phyloP scores from a whole-genome alignment of 2,113 vertebrate genomes.

The Xiphorhynchus elegans region DNA sequence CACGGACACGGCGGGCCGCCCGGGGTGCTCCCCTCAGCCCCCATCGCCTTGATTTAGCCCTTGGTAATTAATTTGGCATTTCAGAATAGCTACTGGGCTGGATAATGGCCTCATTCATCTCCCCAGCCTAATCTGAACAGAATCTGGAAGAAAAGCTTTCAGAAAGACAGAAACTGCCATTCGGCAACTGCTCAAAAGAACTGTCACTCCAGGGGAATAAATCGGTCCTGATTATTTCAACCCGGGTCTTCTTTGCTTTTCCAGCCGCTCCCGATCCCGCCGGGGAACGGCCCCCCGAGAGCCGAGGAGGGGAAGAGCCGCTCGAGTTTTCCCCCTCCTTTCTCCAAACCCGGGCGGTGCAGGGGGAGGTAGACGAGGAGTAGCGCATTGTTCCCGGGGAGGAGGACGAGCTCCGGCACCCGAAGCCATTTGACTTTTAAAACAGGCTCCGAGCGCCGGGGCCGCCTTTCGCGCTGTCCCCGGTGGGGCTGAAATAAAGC shows the following conservation, averaged over 20 bases:
- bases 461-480: neutral
- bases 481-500: neutral
- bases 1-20: too few species aligned
- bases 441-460: neutral
- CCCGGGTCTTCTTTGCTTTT: constrained; percentile 64
- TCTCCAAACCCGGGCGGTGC: neutral
- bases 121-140: constrained; percentile 83
- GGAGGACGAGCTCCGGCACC: neutral
- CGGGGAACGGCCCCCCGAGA: constrained; percentile 40
- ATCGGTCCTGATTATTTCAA: constrained; percentile 78
- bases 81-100: constrained; percentile 85
- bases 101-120: constrained; percentile 87
- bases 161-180: constrained; percentile 85
- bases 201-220: constrained; percentile 84
- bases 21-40: constrained; percentile 5
- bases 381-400: neutral
- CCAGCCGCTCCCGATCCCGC: constrained; percentile 43
- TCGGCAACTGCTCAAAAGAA: constrained; percentile 83
- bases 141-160: constrained; percentile 86
- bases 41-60: constrained; percentile 78
- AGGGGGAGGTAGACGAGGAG: constrained; percentile 35
- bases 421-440: constrained; percentile 52
- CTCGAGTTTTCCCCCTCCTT: neutral
- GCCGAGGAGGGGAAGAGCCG: neutral
- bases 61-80: constrained; percentile 90